Evolutionary conservation across 1,140 invertebrate species (phyloP).

Genomic region (Temnothorax nylanderi): DNA sequence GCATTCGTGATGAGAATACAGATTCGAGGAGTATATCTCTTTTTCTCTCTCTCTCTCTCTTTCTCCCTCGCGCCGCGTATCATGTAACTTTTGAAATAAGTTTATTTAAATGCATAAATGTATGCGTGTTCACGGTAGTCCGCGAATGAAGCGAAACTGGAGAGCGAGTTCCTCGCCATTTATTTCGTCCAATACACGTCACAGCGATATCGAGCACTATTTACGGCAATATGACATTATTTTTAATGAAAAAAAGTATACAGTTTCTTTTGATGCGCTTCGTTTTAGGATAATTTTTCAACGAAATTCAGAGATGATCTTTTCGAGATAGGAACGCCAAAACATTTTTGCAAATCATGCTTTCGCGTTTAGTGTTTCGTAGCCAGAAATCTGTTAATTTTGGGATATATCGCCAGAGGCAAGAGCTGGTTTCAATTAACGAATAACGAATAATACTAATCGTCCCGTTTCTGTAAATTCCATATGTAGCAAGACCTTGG

Average conservation of each 20-base stretch:
- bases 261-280: too few relatives aligned
- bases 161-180: not conserved
- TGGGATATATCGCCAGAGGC: not conserved
- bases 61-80: too few relatives aligned
- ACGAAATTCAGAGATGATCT: not conserved
- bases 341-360: not conserved
- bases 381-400: not conserved
- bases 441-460: not conserved
- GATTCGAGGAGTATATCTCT: not conserved
- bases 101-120: constrained; percentile 56
- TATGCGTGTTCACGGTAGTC: not conserved
- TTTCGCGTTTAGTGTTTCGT: not conserved
- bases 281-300: not conserved
- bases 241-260: not conserved
- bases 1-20: constrained; percentile 52
- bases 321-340: not conserved
- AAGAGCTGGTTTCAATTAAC: not conserved
- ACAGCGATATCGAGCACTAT: not conserved
- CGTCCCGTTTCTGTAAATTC: not conserved
- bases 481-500: not conserved
- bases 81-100: constrained; percentile 39
- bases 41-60: not conserved
- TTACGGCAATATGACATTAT: not conserved
- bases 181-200: not conserved
- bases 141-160: constrained; percentile 4